Evolutionary conservation across 1,140 invertebrate genomes (phyloP).

Genomic region (Eupeodes corollae): DNA sequence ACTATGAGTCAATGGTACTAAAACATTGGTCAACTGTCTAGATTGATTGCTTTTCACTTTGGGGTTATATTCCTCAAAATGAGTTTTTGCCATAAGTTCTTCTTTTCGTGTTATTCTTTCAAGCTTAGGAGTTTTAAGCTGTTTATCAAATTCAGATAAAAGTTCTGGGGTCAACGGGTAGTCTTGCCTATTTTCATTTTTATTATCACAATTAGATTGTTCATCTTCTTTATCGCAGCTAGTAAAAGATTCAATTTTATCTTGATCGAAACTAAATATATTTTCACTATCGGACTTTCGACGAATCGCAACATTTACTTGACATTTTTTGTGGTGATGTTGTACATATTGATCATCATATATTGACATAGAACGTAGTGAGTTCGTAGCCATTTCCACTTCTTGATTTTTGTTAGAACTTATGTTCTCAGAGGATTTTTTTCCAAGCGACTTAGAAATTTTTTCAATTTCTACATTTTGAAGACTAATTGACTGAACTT

Average conservation of each 20-base stretch:
- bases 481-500: slow-evolving; percentile 51
- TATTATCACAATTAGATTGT: slow-evolving; percentile 36
- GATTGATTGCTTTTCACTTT: slow-evolving; percentile 40
- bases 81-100: slow-evolving; percentile 49
- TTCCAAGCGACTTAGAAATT: slow-evolving; percentile 39
- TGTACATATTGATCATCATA: background rate
- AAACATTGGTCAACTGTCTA: slow-evolving; percentile 19
- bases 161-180: slow-evolving; percentile 40
- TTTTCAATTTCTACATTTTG: slow-evolving; percentile 56
- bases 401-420: slow-evolving; percentile 22
- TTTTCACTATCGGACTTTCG: slow-evolving; percentile 45
- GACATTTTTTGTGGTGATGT: too few relatives aligned
- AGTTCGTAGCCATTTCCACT: slow-evolving; percentile 27
- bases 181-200: slow-evolving; percentile 30
- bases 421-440: slow-evolving; percentile 30
- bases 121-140: slow-evolving; percentile 22
- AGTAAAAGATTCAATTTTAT: slow-evolving; percentile 55
- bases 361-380: slow-evolving; percentile 4
- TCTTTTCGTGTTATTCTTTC: slow-evolving; percentile 47
- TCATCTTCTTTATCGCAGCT: slow-evolving; percentile 45
- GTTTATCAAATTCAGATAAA: slow-evolving; percentile 48
- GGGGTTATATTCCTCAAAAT: slow-evolving; percentile 51
- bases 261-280: slow-evolving; percentile 58
- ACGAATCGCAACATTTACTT: slow-evolving; percentile 14
- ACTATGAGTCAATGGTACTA: slow-evolving; percentile 35